Evolutionary conservation across 2,797 vertebrate species (phyloP).

Genomic region (Mus spretus): DNA sequence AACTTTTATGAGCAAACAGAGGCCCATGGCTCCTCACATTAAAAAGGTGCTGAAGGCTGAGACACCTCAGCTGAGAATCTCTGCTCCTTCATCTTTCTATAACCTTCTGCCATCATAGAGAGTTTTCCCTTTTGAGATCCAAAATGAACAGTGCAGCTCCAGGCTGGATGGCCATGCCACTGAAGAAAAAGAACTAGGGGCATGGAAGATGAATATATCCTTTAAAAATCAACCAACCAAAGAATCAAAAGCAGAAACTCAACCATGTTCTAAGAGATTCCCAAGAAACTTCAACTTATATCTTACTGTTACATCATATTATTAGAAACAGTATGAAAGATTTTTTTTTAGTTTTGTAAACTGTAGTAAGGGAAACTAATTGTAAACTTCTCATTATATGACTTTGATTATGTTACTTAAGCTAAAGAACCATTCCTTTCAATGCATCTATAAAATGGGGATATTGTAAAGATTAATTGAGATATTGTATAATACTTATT

Average conservation of each 20-base stretch:
- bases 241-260: neutral
- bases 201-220: neutral
- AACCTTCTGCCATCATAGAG: neutral
- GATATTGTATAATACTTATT: neutral
- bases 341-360: slow-evolving; percentile 2
- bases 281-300: neutral
- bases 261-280: neutral
- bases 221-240: neutral
- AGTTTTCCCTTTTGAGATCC: neutral
- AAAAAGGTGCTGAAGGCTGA: neutral
- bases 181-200: neutral
- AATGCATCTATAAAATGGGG: slow-evolving; percentile 2
- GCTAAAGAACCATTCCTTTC: neutral
- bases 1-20: neutral
- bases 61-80: neutral
- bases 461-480: neutral
- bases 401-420: neutral
- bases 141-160: neutral
- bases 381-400: neutral
- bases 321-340: neutral
- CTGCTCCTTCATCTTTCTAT: neutral
- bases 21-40: neutral
- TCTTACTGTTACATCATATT: slow-evolving; percentile 2
- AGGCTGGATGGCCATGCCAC: neutral
- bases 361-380: slow-evolving; percentile 16